Conservation (phyloP, 1,140 invertebrate species). For the Batillaria attramentaria region DNA sequence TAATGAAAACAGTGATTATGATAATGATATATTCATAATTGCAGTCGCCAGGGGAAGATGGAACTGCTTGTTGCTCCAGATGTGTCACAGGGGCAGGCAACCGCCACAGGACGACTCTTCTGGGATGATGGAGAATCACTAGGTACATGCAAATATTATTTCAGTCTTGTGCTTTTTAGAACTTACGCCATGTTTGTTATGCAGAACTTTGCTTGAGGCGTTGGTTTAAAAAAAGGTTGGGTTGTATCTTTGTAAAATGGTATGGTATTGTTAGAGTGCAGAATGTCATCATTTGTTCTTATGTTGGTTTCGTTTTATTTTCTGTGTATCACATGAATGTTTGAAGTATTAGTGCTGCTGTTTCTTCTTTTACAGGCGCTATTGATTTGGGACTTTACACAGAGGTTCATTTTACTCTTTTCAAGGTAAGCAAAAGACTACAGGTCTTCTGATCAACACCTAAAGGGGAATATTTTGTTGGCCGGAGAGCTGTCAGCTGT, state of each 20-base stretch:
- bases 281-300: too few species aligned
- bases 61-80: slow-evolving; percentile 66
- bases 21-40: too few species aligned
- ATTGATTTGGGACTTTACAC: neutral
- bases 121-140: slow-evolving; percentile 69
- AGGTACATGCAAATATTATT: slow-evolving; percentile 36
- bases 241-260: too few species aligned
- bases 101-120: slow-evolving; percentile 60
- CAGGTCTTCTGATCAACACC: neutral
- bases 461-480: neutral
- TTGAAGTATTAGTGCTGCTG: too few species aligned
- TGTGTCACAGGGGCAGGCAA: slow-evolving; percentile 30
- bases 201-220: neutral
- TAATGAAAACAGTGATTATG: too few species aligned
- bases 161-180: neutral
- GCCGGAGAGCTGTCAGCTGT: neutral
- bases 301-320: too few species aligned
- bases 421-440: slow-evolving; percentile 6
- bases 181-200: neutral
- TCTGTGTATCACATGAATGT: too few species aligned
- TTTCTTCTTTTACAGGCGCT: slow-evolving; percentile 1
- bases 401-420: neutral
- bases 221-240: too few species aligned
- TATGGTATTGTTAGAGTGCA: too few species aligned
- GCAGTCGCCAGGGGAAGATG: slow-evolving; percentile 65